Evolutionary conservation across 2,113 vertebrate genomes (phyloP).

Genomic region (Serranochromis macrocephalus): DNA sequence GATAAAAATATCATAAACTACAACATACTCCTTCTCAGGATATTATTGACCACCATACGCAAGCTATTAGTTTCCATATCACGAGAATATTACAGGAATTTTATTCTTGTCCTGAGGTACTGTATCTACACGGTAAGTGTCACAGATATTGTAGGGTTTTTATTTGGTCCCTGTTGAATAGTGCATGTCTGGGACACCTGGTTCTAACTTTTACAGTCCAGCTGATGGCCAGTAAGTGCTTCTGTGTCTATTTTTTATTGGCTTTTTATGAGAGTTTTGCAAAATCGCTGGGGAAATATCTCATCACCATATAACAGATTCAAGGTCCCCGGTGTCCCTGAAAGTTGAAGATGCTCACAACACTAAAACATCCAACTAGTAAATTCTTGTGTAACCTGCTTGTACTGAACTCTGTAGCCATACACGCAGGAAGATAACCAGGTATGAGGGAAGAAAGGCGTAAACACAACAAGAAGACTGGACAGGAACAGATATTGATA

Average conservation of each 20-base stretch:
- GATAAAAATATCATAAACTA: constrained; percentile 46
- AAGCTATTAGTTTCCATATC: constrained; percentile 12
- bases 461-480: background rate
- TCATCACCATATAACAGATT: background rate
- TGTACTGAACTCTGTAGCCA: background rate
- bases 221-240: background rate
- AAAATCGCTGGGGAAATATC: background rate
- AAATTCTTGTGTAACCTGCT: background rate
- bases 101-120: background rate
- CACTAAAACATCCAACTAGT: background rate
- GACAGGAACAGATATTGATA: background rate
- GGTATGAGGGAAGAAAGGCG: background rate
- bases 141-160: background rate
- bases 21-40: background rate
- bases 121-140: background rate
- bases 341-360: background rate
- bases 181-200: background rate
- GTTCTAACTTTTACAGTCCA: background rate
- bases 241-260: background rate
- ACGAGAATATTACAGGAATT: background rate
- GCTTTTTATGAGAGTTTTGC: background rate
- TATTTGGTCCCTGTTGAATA: background rate
- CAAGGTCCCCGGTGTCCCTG: background rate
- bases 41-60: constrained; percentile 3
- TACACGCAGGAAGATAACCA: background rate